Base-by-base conservation (phyloP, 2,888 invertebrate species). In the Leucoma salicis region DNA sequence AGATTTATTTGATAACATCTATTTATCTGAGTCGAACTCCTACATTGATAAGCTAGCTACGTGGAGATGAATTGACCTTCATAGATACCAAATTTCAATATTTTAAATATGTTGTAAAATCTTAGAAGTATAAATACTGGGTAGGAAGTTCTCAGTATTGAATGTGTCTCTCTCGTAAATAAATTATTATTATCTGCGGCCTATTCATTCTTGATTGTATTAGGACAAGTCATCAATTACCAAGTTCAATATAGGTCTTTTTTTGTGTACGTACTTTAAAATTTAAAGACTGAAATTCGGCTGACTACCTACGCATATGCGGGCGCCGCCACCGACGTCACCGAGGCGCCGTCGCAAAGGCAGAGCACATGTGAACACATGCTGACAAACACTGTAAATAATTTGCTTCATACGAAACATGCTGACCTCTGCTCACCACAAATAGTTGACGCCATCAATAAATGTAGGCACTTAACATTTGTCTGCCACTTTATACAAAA, bases 321-420 rank as follows among this genome's bases (percentile, higher is more conserved):
- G 54, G 49, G 43, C 56, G 55, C 46, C 55, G 56, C 53, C 57
- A 46, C 60, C 56, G 62, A 67, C 75, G 75, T 68, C 75, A 67
- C 49, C 67, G 62, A 47, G 67, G 54, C 45, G 48, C 39, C 63
- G 65, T 12, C 33, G 33, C 31, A 33, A 13, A 15, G 65, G 71
- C 68, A 70, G 53, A 64, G 66, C 83, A 84, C 76, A 81, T 84
- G 83, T 71, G 58, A 54, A 49, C 58, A 51, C 54, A 61, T 58
- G 67, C 70, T 70, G 73, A 74, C 71, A 71, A 68, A 70, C 58
- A 60, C 59, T 65, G 59, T 68, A 67, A 70, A 67, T 69, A 71
- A 70, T 65, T 68, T 60, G 55, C 54, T 63, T 63, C 61, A 68
- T 63, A 64, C 60, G 65, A 70, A 74, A 68, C 70, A 65, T 63